Percentiles rank a stretch among this genome's conserved stretches.
These are phyloP conservation scores for Eretmocerus hayati DNA, from an alignment of 2,888 invertebrate genomes.

Conservation along the genomic window DNA sequence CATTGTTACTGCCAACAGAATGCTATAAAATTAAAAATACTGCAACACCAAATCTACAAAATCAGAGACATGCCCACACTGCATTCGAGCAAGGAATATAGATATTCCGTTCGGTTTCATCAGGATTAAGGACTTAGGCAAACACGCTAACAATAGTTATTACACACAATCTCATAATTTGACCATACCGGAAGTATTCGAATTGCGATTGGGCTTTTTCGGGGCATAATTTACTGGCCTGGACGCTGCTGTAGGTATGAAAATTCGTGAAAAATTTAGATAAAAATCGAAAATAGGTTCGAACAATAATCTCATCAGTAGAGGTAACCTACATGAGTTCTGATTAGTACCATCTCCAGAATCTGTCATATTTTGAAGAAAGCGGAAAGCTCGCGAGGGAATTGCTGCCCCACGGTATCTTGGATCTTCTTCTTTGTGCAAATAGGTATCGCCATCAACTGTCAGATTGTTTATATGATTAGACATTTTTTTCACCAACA, in stretches of 20 bases:
- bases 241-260: slow-evolving; percentile 34
- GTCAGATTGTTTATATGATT: no score
- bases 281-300: no score
- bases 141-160: no score
- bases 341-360: slow-evolving; percentile 35
- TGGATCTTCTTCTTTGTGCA: slow-evolving; percentile 56
- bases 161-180: no score
- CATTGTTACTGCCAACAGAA: no score
- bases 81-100: no score
- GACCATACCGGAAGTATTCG: slow-evolving; percentile 41
- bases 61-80: no score
- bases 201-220: slow-evolving; percentile 41
- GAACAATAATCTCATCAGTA: not conserved
- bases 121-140: no score
- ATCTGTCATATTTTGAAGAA: slow-evolving; percentile 61
- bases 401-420: slow-evolving; percentile 58
- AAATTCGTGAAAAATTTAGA: not conserved
- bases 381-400: slow-evolving; percentile 63
- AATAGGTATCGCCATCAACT: slow-evolving; percentile 52
- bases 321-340: slow-evolving; percentile 29
- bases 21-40: no score
- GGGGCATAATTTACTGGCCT: slow-evolving; percentile 31
- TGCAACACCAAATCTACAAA: no score
- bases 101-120: no score
- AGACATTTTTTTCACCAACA: no score